A percentile compares a stretch with the other conserved stretches of the same genome.
These are phyloP conservation scores for Apogon hyalosoma DNA, from an alignment of 2,797 vertebrate genomes.

Conservation along the genomic window DNA sequence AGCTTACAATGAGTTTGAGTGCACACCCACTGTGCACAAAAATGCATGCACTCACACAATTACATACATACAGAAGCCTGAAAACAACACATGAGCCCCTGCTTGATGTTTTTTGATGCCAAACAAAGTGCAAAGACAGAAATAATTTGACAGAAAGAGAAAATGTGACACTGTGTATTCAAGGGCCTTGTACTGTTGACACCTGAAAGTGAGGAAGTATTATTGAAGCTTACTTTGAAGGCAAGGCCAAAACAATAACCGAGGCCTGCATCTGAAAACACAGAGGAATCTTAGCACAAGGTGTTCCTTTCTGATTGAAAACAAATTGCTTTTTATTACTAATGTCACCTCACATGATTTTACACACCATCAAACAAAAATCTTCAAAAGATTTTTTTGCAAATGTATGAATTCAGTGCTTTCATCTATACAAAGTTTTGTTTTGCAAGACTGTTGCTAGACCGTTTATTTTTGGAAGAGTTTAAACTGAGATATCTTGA, in stretches of 20 bases:
- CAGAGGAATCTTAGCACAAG: conserved; percentile 60
- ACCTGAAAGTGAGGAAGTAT: conserved; percentile 66
- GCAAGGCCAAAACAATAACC: conserved; percentile 76
- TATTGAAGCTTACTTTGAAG: conserved; percentile 81
- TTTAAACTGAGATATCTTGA: conserved; percentile 52
- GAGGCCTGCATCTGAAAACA: conserved; percentile 71
- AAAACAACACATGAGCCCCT: conserved; percentile 52
- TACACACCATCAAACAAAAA: conserved; percentile 57
- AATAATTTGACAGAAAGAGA: conserved; percentile 75
- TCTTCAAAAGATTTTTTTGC: conserved; percentile 69
- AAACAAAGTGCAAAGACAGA: conserved; percentile 74
- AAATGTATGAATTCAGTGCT: conserved; percentile 51
- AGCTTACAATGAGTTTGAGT: conserved; percentile 51
- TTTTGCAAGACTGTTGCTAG: conserved; percentile 35
- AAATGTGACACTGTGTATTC: conserved; percentile 72
- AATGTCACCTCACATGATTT: conserved; percentile 67
- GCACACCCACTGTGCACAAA: conserved; percentile 48
- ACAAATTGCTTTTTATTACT: conserved; percentile 81
- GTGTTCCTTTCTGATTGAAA: conserved; percentile 77
- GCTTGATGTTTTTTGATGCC: conserved; percentile 68
- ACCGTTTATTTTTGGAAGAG: conserved; percentile 44
- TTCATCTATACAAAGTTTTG: conserved; percentile 72
- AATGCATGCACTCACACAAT: conserved; percentile 49
- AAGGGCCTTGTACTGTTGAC: conserved; percentile 77
- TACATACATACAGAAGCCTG: conserved; percentile 42